Base-by-base conservation (phyloP, 2,113 vertebrate species). In the Chaetops frenatus region DNA sequence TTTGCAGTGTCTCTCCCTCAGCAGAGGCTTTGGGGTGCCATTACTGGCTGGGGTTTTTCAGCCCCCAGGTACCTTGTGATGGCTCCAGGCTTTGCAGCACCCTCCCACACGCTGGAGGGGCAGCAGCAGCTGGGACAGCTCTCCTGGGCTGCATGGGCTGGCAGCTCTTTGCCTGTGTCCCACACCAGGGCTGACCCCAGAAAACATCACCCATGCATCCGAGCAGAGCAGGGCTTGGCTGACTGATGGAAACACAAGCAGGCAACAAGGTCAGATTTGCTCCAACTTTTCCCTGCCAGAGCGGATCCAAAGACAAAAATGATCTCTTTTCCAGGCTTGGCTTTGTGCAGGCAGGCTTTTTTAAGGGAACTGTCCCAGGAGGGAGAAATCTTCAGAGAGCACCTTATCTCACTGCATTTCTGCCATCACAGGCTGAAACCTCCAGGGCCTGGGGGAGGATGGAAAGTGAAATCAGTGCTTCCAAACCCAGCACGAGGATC, bases 341-440 rank as follows among this genome's bases (percentile, higher is more conserved):
- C 82, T 95, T 81, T 85, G 50, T 93, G 62, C 60, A 22, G 67
- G 29, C 45, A 94, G 78, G 31, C 31, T 79, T 83, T 81, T 84
- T 31, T 40, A 84, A 72, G 48, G n/a, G 72, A 81, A 36, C 22
- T 62, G 51, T 94, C 94, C 79, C 60, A 78, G 64, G 64, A 92
- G 93, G 54, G 58, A 88, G 35, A 69, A 82, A 66, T 82, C 71
- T 90, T 91, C n/a, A 91, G 86, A 89, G 72, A 94, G 65, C 57
- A 53, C 65, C 73, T 91, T 82, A 57, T 79, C 81, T 92, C 7
- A 0, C 48, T 85, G 66, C 53, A 57, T 95, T 94, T 83, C 82
- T 96, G 56, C 72, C 95, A 84, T 90, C 67, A 90, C 77, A 76
- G 61, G n/a, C 85, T 95, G 86, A 88, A 94, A 65, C 90, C 72